A percentile compares a stretch with the other conserved stretches of the same genome.
Conservation (phyloP, 2,888 invertebrate genomes). For the Lithosia quadra region DNA sequence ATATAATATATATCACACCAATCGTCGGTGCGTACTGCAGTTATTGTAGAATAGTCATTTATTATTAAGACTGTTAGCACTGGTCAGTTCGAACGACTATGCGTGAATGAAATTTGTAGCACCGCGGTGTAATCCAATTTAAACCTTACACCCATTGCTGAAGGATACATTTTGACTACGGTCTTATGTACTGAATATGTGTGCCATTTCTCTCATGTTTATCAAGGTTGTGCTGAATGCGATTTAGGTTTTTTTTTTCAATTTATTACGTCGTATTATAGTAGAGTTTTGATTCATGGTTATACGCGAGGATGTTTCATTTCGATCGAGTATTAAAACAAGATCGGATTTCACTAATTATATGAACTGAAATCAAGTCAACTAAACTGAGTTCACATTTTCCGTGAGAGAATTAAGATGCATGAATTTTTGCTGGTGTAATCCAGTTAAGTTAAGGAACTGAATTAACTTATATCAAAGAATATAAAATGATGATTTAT, state of each 20-base stretch:
- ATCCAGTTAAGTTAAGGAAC: too few relatives aligned
- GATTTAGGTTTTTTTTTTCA: too few relatives aligned
- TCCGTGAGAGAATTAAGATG: too few relatives aligned
- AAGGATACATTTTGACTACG: not conserved
- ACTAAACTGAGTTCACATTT: too few relatives aligned
- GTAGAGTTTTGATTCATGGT: not conserved
- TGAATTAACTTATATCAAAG: too few relatives aligned
- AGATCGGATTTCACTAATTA: not conserved
- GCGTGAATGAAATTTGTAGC: not conserved
- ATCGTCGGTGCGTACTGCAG: constrained; percentile 44
- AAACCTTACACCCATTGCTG: not conserved
- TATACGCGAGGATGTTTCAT: too few relatives aligned
- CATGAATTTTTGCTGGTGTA: too few relatives aligned
- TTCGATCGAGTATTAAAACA: not conserved
- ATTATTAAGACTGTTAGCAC: constrained; percentile 42
- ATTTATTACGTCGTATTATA: not conserved
- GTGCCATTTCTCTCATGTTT: not conserved
- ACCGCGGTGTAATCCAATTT: not conserved
- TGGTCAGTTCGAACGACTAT: constrained; percentile 24
- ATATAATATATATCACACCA: constrained; percentile 29
- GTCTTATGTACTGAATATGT: not conserved
- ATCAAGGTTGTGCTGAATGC: not conserved
- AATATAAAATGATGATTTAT: too few relatives aligned
- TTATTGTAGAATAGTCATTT: constrained; percentile 45
- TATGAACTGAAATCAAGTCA: too few relatives aligned